A percentile compares a stretch with the other conserved stretches of the same genome.
phyloP scores from a whole-genome alignment of 2,113 vertebrate species.

The Tetrao urogallus region DNA sequence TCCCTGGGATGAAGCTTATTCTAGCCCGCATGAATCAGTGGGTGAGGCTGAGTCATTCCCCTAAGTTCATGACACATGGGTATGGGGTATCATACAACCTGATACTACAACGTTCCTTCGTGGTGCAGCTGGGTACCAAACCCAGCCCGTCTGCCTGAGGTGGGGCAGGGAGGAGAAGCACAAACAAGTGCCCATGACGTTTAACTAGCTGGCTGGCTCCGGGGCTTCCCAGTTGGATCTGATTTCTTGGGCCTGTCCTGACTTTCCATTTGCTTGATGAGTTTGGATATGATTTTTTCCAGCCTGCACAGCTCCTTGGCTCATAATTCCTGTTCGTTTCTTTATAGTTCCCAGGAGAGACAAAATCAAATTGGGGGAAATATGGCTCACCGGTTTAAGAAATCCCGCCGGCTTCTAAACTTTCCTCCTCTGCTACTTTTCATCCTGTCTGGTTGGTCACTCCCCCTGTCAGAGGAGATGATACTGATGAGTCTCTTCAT shows the following conservation, averaged over 20 bases:
- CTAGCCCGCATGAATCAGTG: background rate
- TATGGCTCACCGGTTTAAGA: background rate
- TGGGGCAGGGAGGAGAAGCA: background rate
- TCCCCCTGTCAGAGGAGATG: background rate
- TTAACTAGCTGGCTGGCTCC: background rate
- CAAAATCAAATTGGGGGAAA: conserved; percentile 6
- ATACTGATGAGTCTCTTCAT: fast-evolving
- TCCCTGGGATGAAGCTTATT: background rate
- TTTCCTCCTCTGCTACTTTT: background rate
- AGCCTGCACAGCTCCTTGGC: background rate
- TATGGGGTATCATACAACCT: fast-evolving
- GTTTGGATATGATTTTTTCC: background rate
- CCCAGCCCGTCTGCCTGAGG: background rate
- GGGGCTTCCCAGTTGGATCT: background rate
- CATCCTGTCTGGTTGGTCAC: background rate
- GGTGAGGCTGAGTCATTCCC: background rate
- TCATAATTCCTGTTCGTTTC: background rate
- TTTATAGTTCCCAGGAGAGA: background rate
- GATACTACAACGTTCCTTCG: background rate
- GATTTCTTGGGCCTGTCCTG: background rate
- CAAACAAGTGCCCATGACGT: background rate
- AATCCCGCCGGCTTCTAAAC: background rate
- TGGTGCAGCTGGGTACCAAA: background rate
- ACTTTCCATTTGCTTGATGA: background rate
- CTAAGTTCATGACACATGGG: fast-evolving